Evolutionary conservation across 2,113 vertebrate genomes (phyloP).

Genomic region (Burhinus bistriatus): DNA sequence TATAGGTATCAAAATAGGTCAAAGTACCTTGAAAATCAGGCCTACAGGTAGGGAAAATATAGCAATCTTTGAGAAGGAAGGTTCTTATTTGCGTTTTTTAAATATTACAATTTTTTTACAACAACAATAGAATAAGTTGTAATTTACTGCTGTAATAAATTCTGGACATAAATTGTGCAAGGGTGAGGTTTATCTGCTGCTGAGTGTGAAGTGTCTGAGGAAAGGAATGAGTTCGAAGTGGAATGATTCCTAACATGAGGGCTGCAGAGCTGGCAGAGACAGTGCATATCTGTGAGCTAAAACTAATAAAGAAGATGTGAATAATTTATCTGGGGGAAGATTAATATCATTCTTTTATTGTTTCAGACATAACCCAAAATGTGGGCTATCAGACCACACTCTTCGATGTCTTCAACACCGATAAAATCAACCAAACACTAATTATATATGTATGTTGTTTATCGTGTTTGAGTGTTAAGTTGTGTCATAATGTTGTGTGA

Average conservation of each 20-base stretch:
- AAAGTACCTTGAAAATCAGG: neutral
- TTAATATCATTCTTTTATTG: neutral
- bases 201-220: neutral
- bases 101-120: neutral
- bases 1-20: neutral
- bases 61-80: neutral
- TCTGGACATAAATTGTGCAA: rapidly evolving
- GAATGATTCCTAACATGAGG: neutral
- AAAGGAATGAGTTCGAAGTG: neutral
- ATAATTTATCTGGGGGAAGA: neutral
- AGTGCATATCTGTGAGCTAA: neutral
- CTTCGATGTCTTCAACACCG: neutral
- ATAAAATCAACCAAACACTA: neutral
- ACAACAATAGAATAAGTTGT: neutral
- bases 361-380: neutral
- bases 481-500: neutral
- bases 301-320: neutral
- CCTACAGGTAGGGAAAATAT: neutral
- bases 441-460: neutral
- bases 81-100: neutral
- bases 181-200: neutral
- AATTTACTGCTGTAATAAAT: neutral
- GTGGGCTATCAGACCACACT: rapidly evolving
- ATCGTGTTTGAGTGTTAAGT: neutral
- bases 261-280: neutral